Base-by-base conservation (phyloP, 2,797 vertebrate genomes). In the Tiaroga cobitis region DNA sequence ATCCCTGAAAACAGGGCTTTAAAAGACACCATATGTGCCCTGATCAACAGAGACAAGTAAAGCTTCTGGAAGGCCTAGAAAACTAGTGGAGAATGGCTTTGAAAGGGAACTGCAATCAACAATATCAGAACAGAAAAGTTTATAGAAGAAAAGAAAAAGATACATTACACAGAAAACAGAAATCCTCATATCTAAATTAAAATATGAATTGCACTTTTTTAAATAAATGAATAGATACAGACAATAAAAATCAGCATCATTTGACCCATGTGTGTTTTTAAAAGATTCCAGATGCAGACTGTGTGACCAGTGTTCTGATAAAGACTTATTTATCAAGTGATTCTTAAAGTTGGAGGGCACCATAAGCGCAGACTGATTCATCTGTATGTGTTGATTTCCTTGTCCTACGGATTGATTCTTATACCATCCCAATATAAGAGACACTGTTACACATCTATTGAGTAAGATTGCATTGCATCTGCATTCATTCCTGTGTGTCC, bases 381-480 rank as follows among this genome's bases (percentile, higher is more conserved):
- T 73, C 37, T 3, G 73, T 83, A 41, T 83, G 24, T 83, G 82
- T 69, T 77, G 63, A 68, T 76, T 68, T 67, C 16, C 54, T 65
- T 10, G 37, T 29, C 8, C n/a, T 21, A 13, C 9, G 59, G 39
- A 77, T 59, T 15, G 24, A 79, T 61, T 26, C 18, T 43, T 2
- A 21, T 59, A 43, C 18, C 37, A 51, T 49, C 16, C 29, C 41
- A 34, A 72, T 6, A 72, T 3, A 2, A 21, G 32, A 81, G 8
- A 63, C 56, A 39, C 34, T 39, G 11, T 34, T 59, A 34, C 19
- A 77, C 32, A 24, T 78, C 37, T 41, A 39, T 41, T 63, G 16
- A 79, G 16, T 59, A 59, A 9, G 41, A 63, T 37, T 34, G 9
- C 29, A 8, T 63, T 49, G 13, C 26, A 4, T 82, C 21, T 49